Percentiles rank a stretch among this genome's conserved stretches.
phyloP scores from a whole-genome alignment of 2,113 vertebrate genomes.

The Sclerurus mexicanus region DNA sequence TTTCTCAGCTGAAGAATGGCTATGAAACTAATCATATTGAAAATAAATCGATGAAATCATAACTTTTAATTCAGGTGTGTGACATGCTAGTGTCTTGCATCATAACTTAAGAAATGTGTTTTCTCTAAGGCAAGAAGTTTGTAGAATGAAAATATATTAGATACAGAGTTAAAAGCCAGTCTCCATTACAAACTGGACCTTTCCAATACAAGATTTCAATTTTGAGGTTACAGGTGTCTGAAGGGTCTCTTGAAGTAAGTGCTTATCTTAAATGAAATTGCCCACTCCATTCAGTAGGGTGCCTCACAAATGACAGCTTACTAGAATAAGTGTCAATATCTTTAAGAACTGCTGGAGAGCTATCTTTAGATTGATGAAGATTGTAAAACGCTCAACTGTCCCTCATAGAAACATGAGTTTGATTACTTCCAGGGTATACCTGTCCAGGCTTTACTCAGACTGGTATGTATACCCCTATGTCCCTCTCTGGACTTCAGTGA shows the following conservation, averaged over 20 bases:
- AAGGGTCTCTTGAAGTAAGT: not conserved
- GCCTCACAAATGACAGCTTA: not conserved
- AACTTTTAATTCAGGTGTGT: not conserved
- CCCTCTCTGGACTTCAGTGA: not conserved
- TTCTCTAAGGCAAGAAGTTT: not conserved
- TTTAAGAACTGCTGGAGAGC: not conserved
- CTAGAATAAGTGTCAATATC: not conserved
- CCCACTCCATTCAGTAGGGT: not conserved
- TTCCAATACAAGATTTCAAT: not conserved
- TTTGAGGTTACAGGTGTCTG: not conserved
- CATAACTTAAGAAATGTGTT: not conserved
- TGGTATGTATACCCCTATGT: fast-evolving
- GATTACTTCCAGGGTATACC: not conserved
- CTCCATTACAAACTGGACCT: not conserved
- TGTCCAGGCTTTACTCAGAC: not conserved
- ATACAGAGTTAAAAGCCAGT: not conserved
- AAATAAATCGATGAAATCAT: not conserved
- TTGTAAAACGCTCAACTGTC: not conserved
- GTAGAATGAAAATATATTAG: not conserved
- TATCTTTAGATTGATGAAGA: not conserved
- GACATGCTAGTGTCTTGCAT: not conserved
- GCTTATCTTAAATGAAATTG: not conserved
- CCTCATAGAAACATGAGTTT: not conserved
- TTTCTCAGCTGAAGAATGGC: not conserved
- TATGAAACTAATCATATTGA: not conserved